A percentile compares a stretch with the other conserved stretches of the same genome.
phyloP scores from a whole-genome alignment of 2,797 vertebrate species.

The Anabacerthia variegaticeps region DNA sequence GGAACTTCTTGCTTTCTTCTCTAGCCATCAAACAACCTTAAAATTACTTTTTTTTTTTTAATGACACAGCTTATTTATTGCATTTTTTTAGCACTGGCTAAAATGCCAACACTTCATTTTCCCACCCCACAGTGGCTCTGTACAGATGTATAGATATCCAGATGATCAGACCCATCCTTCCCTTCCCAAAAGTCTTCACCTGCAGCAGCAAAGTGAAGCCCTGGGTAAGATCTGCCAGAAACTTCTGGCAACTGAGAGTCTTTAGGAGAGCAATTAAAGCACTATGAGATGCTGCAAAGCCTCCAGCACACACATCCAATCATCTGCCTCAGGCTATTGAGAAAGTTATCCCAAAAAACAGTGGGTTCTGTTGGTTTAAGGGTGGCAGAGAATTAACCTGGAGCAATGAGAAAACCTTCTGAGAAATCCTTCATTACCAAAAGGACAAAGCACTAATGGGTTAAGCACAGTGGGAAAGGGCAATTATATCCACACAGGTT shows the following conservation, averaged over 20 bases:
- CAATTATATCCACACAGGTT: not conserved
- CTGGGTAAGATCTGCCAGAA: not conserved
- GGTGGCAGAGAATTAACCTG: not conserved
- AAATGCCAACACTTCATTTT: not conserved
- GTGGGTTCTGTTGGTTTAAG: not conserved
- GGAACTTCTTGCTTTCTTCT: not conserved
- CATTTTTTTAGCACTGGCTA: not conserved
- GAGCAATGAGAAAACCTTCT: not conserved
- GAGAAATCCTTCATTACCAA: not conserved
- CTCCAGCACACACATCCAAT: not conserved
- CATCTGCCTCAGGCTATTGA: not conserved
- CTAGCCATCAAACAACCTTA: not conserved
- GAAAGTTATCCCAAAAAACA: not conserved
- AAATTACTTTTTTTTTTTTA: not conserved
- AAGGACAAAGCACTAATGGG: not conserved
- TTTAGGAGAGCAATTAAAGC: not conserved
- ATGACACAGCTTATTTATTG: fast-evolving
- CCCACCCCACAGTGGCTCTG: fast-evolving
- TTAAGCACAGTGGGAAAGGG: not conserved
- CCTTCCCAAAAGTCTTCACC: not conserved
- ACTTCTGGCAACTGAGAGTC: not conserved
- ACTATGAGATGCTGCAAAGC: not conserved
- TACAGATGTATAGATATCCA: no score
- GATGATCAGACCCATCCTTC: not conserved
- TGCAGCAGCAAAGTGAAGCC: not conserved